phyloP scores from a whole-genome alignment of 2,113 vertebrate genomes.

The Epinephelus cyanopodus region DNA sequence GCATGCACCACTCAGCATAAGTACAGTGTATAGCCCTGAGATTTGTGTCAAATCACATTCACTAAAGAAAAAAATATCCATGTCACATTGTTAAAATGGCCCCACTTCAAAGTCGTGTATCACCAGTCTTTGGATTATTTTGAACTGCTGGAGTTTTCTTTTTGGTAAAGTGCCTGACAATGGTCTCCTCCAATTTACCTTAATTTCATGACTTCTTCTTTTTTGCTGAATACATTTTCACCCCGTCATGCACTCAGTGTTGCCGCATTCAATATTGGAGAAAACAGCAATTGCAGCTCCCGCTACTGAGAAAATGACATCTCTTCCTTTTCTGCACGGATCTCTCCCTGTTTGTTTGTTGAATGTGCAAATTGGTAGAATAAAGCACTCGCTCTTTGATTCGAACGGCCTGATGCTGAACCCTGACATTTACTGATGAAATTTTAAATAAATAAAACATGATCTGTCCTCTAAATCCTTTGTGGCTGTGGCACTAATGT shows the following conservation, averaged over 20 bases:
- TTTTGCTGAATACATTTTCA: background rate
- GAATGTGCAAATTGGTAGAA: background rate
- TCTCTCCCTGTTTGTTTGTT: background rate
- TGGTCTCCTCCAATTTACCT: background rate
- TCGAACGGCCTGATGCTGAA: background rate
- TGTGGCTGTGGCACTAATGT: background rate
- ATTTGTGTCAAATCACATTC: background rate
- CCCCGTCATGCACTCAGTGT: background rate
- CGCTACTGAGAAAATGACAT: background rate
- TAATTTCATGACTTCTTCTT: background rate
- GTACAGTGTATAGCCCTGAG: background rate
- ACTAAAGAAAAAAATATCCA: background rate
- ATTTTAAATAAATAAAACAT: background rate
- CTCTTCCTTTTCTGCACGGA: background rate
- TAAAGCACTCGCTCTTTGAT: background rate
- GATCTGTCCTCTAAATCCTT: background rate
- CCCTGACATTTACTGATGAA: conserved; percentile 4
- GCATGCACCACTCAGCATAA: background rate
- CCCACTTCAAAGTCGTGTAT: background rate
- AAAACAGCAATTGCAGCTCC: background rate
- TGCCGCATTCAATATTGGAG: background rate
- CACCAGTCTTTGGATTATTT: background rate
- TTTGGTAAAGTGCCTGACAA: background rate
- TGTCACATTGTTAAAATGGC: background rate
- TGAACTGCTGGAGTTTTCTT: background rate